These are phyloP conservation scores for Drosophila atripex DNA, from an alignment of 2,888 invertebrate species.

Conservation along the genomic window DNA sequence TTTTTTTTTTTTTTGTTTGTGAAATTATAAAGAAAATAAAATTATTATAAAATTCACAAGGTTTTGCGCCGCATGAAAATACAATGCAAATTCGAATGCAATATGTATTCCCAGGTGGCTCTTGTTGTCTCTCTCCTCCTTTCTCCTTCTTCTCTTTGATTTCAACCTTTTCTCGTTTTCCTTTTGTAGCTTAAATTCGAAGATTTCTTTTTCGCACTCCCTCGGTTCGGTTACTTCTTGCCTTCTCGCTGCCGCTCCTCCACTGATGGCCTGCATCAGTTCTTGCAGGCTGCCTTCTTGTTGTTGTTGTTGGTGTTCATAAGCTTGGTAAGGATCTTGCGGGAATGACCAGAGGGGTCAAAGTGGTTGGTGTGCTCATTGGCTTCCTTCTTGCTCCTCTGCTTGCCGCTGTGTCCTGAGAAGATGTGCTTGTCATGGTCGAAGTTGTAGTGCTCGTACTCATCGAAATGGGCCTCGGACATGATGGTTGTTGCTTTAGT, in stretches of 20 bases:
- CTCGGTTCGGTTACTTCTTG: conserved; percentile 35
- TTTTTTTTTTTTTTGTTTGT: conserved; percentile 48
- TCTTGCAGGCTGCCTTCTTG: conserved; percentile 85
- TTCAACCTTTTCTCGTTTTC: conserved; percentile 39
- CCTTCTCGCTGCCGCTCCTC: conserved; percentile 25
- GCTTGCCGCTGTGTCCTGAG: conserved; percentile 95
- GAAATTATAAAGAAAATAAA: conserved; percentile 49
- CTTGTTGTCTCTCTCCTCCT: conserved; percentile 9
- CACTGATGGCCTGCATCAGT: conserved; percentile 47
- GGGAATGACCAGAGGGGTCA: conserved; percentile 96
- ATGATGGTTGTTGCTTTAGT: conserved; percentile 85
- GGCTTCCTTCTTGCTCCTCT: conserved; percentile 94
- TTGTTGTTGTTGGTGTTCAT: conserved; percentile 92
- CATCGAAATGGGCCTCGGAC: conserved; percentile 93
- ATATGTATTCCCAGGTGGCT: conserved; percentile 33
- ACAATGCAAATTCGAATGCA: conserved; percentile 35
- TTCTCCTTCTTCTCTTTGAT: conserved; percentile 17
- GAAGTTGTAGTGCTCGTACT: conserved; percentile 97
- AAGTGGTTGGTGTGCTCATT: conserved; percentile 94
- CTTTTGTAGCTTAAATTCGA: conserved; percentile 47
- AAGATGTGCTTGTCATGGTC: conserved; percentile 95
- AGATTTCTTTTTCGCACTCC: conserved; percentile 42
- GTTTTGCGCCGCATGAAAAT: conserved; percentile 30
- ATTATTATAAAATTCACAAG: conserved; percentile 56
- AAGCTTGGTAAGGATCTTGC: conserved; percentile 94